Conservation (phyloP, 2,797 vertebrate genomes). For the Gymnoscopelus microlampas region DNA sequence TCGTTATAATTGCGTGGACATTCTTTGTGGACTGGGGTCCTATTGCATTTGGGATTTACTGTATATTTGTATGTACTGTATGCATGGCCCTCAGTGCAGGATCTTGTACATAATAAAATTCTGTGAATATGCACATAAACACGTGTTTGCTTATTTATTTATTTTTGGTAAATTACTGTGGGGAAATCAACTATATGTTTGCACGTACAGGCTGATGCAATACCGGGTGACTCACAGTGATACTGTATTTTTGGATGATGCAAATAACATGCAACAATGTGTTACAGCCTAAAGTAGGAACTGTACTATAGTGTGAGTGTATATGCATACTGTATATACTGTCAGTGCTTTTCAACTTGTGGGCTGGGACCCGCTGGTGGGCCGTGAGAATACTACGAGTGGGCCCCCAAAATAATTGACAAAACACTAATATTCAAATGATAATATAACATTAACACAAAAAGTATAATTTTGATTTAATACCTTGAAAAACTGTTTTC, state of each 20-base stretch:
- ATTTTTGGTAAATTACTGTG: neutral
- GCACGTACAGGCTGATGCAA: neutral
- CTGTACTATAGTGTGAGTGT: too few species aligned
- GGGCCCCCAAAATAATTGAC: too few species aligned
- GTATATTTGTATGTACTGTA: constrained; percentile 22
- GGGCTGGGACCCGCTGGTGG: too few species aligned
- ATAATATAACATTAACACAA: too few species aligned
- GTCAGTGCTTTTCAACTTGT: too few species aligned
- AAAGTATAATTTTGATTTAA: too few species aligned
- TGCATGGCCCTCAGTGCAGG: constrained; percentile 15
- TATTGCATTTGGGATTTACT: constrained; percentile 10
- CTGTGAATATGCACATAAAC: constrained; percentile 5
- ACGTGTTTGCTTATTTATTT: neutral
- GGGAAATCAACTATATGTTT: neutral
- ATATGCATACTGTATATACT: too few species aligned
- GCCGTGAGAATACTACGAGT: too few species aligned
- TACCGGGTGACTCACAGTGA: neutral
- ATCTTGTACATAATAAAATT: constrained; percentile 56
- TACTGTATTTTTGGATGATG: constrained; percentile 20
- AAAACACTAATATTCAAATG: too few species aligned
- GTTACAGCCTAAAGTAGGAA: constrained; percentile 15
- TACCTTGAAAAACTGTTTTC: too few species aligned
- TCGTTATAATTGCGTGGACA: neutral
- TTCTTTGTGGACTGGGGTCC: neutral
- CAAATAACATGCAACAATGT: constrained; percentile 26